These are phyloP conservation scores for Trachops cirrhosus DNA, from an alignment of 2,797 vertebrate species.

Conservation along the genomic window DNA sequence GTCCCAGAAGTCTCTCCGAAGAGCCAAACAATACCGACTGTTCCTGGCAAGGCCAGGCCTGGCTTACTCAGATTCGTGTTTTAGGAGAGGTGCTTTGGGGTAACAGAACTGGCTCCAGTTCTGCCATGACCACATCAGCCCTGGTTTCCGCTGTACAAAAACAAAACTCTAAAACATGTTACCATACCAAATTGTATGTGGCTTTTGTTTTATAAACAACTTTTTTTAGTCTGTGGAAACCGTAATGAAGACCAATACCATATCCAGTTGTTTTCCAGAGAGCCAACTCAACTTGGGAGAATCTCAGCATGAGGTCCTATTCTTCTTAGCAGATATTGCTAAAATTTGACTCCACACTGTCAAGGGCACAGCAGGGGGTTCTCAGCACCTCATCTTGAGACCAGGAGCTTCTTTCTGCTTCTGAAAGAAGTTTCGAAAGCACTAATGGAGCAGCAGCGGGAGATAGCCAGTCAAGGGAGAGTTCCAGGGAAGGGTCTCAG, in stretches of 20 bases:
- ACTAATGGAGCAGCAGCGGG: not conserved
- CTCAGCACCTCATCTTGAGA: not conserved
- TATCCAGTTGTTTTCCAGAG: conserved; percentile 61
- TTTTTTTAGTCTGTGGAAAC: conserved; percentile 44
- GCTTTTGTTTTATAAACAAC: conserved; percentile 71
- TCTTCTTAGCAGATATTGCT: not conserved
- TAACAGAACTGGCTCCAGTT: conserved; percentile 69
- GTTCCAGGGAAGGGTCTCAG: not conserved
- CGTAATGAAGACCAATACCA: conserved; percentile 51
- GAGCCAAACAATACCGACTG: conserved; percentile 39
- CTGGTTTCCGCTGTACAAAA: conserved; percentile 60
- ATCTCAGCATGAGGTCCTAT: not conserved
- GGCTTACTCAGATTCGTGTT: conserved; percentile 46
- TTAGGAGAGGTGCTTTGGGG: conserved; percentile 69
- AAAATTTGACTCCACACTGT: not conserved
- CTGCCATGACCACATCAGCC: conserved; percentile 67
- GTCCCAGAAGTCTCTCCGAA: conserved; percentile 37
- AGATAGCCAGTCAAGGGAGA: not conserved
- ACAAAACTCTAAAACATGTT: conserved; percentile 59
- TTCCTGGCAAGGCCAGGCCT: conserved; percentile 40
- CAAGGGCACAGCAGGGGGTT: not conserved
- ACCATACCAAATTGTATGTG: conserved; percentile 60
- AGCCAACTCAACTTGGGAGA: not conserved
- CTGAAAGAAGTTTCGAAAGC: not conserved
- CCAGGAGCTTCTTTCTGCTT: not conserved